Evolutionary conservation across 2,888 invertebrate species (phyloP).

Genomic region (Sceliomorpha sp.): DNA sequence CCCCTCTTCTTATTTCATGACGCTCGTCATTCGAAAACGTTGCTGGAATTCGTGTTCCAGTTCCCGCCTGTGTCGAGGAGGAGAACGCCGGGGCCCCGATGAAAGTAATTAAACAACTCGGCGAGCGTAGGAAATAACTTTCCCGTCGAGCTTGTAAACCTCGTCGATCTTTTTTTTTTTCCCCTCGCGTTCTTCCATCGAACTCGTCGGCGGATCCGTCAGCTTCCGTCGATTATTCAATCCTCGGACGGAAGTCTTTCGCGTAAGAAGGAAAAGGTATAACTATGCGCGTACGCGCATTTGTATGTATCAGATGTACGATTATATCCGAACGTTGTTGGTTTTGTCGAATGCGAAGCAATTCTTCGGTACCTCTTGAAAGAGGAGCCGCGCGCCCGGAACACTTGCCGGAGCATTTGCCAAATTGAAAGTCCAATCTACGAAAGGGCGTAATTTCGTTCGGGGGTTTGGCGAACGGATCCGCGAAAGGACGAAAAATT

Average conservation of each 20-base stretch:
- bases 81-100: no score
- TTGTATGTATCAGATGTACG: constrained; percentile 10
- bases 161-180: constrained; percentile 9
- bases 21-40: constrained; percentile 34
- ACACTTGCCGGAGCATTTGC: constrained; percentile 53
- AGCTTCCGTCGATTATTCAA: no score
- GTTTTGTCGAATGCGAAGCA: constrained; percentile 39
- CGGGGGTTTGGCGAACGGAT: constrained; percentile 41
- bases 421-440: constrained; percentile 59
- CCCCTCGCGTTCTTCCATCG: constrained; percentile 2
- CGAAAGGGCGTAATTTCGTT: constrained; percentile 56
- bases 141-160: background rate
- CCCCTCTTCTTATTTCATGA: constrained; percentile 33
- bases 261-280: no score
- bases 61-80: no score
- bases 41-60: constrained; percentile 33
- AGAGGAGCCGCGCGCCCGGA: constrained; percentile 39
- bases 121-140: constrained; percentile 13
- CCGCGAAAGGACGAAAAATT: constrained; percentile 47
- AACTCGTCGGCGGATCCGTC: no score
- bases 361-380: constrained; percentile 52
- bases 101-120: constrained; percentile 46
- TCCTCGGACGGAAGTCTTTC: no score
- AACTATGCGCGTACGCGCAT: no score
- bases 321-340: constrained; percentile 43